Evolutionary conservation across 2,113 vertebrate species (phyloP).

Genomic region (Platycercus adscitus): DNA sequence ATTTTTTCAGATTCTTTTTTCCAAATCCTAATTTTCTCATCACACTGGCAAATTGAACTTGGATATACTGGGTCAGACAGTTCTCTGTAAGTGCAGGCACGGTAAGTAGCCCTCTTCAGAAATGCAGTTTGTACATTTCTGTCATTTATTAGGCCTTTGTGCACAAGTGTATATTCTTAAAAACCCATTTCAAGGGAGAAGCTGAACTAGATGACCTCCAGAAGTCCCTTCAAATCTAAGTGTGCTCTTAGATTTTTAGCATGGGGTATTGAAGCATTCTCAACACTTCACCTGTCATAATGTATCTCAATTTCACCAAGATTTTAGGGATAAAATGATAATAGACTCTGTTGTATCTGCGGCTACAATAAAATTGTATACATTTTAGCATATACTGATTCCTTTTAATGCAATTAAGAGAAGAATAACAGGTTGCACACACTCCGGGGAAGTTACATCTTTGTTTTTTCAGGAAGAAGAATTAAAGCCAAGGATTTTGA

Average conservation of each 20-base stretch:
- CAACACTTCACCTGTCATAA: not conserved
- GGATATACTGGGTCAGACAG: not conserved
- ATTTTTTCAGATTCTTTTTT: not conserved
- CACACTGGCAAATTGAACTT: not conserved
- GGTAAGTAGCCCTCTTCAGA: not conserved
- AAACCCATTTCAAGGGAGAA: not conserved
- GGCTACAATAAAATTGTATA: not conserved
- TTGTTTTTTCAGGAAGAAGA: not conserved
- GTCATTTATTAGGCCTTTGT: not conserved
- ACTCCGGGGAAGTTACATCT: not conserved
- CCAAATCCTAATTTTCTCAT: not conserved
- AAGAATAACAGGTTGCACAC: not conserved
- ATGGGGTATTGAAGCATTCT: not conserved
- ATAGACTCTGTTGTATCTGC: not conserved
- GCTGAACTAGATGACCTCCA: not conserved
- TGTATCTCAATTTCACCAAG: not conserved
- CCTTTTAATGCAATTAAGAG: not conserved
- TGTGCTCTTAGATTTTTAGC: not conserved
- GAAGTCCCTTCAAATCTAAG: not conserved
- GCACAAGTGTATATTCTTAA: not conserved
- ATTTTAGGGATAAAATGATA: not conserved
- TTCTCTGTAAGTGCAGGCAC: not conserved
- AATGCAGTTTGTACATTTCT: not conserved
- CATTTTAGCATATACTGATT: not conserved
- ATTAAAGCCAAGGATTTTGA: not conserved